phyloP scores from a whole-genome alignment of 2,113 vertebrate species.

The Phodopus roborovskii region DNA sequence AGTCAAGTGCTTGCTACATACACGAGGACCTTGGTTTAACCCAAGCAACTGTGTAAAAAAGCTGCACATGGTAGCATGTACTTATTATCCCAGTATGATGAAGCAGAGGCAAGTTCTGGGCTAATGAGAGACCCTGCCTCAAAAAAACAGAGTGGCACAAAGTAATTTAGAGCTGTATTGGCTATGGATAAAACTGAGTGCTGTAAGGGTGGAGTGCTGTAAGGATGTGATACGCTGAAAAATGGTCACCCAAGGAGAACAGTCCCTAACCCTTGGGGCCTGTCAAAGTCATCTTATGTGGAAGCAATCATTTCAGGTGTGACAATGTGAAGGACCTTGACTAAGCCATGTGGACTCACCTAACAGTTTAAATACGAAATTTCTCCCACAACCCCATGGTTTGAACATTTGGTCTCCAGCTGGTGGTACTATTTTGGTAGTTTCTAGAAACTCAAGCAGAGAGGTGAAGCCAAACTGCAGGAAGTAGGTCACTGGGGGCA shows the following conservation, averaged over 20 bases:
- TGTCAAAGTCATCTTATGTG: neutral
- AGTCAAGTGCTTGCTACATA: neutral
- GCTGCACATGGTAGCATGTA: neutral
- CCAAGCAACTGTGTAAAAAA: neutral
- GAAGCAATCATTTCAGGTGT: neutral
- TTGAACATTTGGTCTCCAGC: neutral
- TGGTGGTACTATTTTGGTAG: neutral
- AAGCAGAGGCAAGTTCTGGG: no score
- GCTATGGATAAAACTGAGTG: neutral
- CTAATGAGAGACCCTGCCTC: neutral
- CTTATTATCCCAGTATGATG: neutral
- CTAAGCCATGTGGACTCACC: neutral
- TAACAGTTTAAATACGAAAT: neutral
- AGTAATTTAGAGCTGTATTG: neutral
- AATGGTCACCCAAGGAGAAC: neutral
- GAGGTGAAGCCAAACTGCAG: no score
- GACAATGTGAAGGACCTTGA: no score
- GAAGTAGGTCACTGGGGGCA: neutral
- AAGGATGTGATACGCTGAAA: accelerated
- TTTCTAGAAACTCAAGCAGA: neutral
- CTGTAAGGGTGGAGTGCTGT: no score
- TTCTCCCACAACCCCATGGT: neutral
- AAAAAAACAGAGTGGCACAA: neutral
- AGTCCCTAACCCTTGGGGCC: no score
- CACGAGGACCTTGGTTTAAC: neutral